Evolutionary conservation across 2,888 invertebrate species (phyloP), one percentile per base, ranked within the genome.

Genomic region (Lucinisca nassula): DNA sequence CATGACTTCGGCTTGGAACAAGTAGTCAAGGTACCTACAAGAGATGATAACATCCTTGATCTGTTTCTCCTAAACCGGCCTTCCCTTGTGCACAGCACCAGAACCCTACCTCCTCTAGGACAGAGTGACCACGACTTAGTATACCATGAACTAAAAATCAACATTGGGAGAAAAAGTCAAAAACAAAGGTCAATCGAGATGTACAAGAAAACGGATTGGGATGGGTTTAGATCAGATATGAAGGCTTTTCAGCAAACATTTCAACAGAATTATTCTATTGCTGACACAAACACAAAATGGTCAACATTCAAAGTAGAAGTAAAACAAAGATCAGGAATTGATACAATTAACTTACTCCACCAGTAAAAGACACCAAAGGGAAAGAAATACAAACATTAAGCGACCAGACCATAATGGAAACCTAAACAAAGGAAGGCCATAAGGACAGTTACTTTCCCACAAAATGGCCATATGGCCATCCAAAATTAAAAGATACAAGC

Each of bases 1-100:
- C 72, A 78, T 78, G 83, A 58, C n/a, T 61, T 61, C 17, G 27
- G 17, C 17, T 61, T 61, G 17, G 27, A 61, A 30, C 61, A 61
- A 27, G 27, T 30, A 30, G 61, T 61, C 27, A 61, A 61, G 27
- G 27, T 27, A 6, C 30, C 61, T 17, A 61, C 61, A 4, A 24
- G 61, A 27, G 61, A 30, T 4, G 61, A 61, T 30, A 24, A 61
- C 17, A 61, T 30, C 4, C 27, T 61, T 24, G 30, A 30, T 27
- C 61, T 61, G 27, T 61, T 61, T 61, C 17, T 61, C 27, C 24
- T 30, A 61, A 61, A 61, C 30, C 61, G 27, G 17, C 61, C 61
- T 30, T 4, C 27, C 24, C 24, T 27, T 8, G 30, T 61, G 10
- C 61, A 61, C 30, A 21, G 12, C 61, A 61, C 61, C 24, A 61